Evolutionary conservation across 2,113 vertebrate species (phyloP), one percentile per base, ranked within the genome.

Genomic region (Periophthalmus modestus): DNA sequence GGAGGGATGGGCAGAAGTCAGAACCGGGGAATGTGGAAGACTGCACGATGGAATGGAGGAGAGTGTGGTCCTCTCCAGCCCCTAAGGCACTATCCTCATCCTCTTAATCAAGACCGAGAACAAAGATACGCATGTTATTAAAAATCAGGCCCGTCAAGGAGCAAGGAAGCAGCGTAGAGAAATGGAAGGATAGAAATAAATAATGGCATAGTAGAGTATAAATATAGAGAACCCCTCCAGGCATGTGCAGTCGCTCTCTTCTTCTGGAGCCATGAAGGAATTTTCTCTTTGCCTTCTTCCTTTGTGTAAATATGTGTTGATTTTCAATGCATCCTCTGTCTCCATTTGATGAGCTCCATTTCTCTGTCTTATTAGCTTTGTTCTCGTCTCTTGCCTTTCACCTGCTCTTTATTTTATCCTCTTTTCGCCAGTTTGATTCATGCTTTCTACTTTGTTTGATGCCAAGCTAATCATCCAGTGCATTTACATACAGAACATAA

Each of bases 111-210:
- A 82, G 69, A 79, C 66, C 63, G 69, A 62, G 81, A 83, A 89
- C 84, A 89, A 88, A 88, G 79, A 85, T 85, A 73, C 71, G 80
- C 73, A 69, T 86, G 73, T 83, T 85, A 87, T 88, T 88, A 88
- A 87, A 90, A 87, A 82, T 73, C 86, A 73, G 82, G 62, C 69
- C 81, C 66, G 74, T 87, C 84, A 82, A 83, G 62, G 73, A 81
- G 70, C 43, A 73, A 39, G 58, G 75, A 50, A 83, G 71, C 63
- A 65, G 52, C 67, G 71, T 75, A 77, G 70, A 72, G 39, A 55
- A 68, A 71, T 33, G 55, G 69, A 71, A 75, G 55, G 73, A 87
- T 83, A 87, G 13, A 87, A 87, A 90, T 82, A 86, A 86, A 88
- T 88, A 88, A 89, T 89, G 73, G 73, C 78, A 82, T 76, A 82